A percentile compares a stretch with the other conserved stretches of the same genome.
Evolutionary conservation across 2,888 invertebrate genomes (phyloP).

Genomic region (Lamellibrachia columna): DNA sequence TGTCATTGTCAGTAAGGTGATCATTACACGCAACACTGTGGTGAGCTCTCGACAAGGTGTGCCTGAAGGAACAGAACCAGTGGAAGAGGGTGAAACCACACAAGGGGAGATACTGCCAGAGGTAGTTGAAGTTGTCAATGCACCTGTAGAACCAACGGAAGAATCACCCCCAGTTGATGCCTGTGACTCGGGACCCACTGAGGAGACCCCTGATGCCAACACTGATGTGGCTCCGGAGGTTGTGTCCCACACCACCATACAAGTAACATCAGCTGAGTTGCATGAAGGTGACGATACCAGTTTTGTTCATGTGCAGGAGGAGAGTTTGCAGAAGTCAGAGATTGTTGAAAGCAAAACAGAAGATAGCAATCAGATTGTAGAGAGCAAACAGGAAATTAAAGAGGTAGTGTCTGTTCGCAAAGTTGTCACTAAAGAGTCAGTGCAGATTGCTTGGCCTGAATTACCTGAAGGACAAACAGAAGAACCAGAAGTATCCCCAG

Average conservation of each 20-base stretch:
- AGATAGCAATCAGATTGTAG: neutral
- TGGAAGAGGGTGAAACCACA: neutral
- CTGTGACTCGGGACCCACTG: neutral
- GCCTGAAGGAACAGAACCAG: neutral
- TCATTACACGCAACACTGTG: neutral
- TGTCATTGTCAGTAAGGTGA: neutral
- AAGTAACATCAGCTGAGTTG: neutral
- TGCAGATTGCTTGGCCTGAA: neutral
- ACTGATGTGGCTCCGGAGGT: neutral
- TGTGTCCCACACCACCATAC: neutral
- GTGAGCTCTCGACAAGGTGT: neutral
- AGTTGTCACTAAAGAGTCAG: neutral
- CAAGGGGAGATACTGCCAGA: neutral
- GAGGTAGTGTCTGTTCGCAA: neutral
- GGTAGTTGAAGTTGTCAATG: neutral
- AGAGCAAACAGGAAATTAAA: neutral
- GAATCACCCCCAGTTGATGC: neutral
- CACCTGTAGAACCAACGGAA: neutral
- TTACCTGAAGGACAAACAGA: neutral
- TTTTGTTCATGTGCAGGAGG: conserved; percentile 4
- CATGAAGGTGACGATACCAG: neutral
- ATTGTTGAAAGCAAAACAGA: neutral
- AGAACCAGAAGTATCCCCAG: neutral
- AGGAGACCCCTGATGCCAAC: neutral
- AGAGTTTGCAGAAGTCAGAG: neutral